phyloP scores from a whole-genome alignment of 2,113 vertebrate genomes.

The Pteropus alecto region DNA sequence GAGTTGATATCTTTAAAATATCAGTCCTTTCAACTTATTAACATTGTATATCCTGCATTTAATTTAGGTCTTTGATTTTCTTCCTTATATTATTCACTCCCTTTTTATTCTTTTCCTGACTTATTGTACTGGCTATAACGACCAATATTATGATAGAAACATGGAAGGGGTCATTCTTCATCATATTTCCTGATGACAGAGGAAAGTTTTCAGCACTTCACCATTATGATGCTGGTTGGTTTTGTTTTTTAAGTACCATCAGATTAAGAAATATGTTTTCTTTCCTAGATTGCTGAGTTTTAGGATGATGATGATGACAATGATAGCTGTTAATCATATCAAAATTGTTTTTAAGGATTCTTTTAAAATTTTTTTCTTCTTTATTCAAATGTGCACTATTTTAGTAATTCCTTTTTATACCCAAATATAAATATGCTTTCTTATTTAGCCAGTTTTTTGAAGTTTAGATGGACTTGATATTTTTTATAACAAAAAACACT shows the following conservation, averaged over 20 bases:
- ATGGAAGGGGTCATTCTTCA: not conserved
- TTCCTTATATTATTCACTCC: rapidly evolving
- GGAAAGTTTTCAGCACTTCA: not conserved
- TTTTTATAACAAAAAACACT: not conserved
- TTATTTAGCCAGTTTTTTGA: not conserved
- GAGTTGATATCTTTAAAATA: not conserved
- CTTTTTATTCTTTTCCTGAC: not conserved
- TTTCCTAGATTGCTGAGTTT: not conserved
- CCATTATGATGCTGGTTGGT: not conserved
- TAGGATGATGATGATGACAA: not conserved
- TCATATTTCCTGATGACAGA: not conserved
- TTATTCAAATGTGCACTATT: not conserved
- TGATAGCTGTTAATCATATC: not conserved
- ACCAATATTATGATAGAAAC: not conserved
- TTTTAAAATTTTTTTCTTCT: not conserved
- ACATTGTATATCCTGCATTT: not conserved
- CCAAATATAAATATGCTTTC: not conserved
- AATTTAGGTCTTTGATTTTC: not conserved
- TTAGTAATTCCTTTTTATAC: not conserved
- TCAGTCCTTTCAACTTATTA: not conserved
- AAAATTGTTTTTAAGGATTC: not conserved
- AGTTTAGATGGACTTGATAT: not conserved
- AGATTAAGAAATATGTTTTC: not conserved
- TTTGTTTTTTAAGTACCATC: not conserved
- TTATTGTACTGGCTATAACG: not conserved